Evolutionary conservation across 2,797 vertebrate species (phyloP).

Genomic region (Choloepus didactylus): DNA sequence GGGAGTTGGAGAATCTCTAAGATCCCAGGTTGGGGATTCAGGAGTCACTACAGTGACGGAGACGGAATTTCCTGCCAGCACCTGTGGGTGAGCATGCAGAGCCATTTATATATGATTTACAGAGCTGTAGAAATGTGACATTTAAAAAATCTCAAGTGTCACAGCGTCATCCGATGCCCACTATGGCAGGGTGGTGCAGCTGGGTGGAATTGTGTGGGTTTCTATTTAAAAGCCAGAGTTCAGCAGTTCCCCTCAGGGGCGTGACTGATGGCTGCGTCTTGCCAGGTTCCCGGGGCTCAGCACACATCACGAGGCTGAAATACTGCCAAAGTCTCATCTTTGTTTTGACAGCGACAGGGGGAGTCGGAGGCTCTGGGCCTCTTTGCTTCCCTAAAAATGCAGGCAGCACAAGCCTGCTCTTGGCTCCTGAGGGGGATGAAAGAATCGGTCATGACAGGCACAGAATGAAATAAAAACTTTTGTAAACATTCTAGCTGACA

Average conservation of each 20-base stretch:
- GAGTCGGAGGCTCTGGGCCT: background rate
- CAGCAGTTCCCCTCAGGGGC: conserved; percentile 27
- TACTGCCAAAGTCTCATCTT: conserved; percentile 56
- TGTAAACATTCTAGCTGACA: background rate
- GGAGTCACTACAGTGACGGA: background rate
- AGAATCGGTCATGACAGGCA: background rate
- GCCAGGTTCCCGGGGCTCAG: conserved; percentile 57
- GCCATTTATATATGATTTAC: conserved; percentile 56
- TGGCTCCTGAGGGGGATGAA: background rate
- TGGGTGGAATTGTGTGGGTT: conserved; percentile 3
- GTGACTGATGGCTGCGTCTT: background rate
- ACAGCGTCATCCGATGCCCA: background rate
- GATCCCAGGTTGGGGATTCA: background rate
- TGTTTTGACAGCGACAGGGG: conserved; percentile 64
- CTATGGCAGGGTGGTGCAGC: background rate
- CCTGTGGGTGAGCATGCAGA: background rate
- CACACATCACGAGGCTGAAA: conserved; percentile 26
- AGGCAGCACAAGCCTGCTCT: background rate
- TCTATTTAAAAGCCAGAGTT: conserved; percentile 69
- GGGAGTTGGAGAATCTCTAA: too few relatives aligned
- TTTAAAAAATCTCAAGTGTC: conserved; percentile 57
- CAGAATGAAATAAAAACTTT: background rate
- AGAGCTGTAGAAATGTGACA: conserved; percentile 55
- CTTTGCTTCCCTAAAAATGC: conserved; percentile 11
- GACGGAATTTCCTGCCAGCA: background rate